phyloP scores from a whole-genome alignment of 2,113 vertebrate genomes.

The Anarrhichthys ocellatus region DNA sequence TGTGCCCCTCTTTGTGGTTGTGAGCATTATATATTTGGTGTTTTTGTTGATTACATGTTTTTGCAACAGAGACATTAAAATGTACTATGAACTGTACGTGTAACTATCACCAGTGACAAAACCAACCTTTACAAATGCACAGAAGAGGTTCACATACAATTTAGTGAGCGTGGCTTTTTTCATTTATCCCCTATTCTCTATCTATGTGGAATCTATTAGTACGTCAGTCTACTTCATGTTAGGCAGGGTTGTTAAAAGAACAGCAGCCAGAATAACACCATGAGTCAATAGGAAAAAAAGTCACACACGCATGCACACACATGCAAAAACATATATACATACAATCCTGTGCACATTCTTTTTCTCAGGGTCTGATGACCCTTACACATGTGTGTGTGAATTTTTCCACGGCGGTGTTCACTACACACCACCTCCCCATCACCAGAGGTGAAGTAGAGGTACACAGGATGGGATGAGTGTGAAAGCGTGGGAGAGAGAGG shows the following conservation, averaged over 20 bases:
- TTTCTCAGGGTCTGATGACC: slow-evolving; percentile 75
- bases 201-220: slow-evolving; percentile 9
- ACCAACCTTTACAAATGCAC: neutral
- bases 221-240: neutral
- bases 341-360: slow-evolving; percentile 34
- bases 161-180: neutral
- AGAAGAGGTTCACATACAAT: neutral
- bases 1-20: neutral
- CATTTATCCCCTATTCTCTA: neutral
- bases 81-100: neutral
- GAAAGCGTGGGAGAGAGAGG: slow-evolving; percentile 79
- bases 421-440: slow-evolving; percentile 63
- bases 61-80: neutral
- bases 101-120: neutral
- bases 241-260: neutral
- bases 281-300: slow-evolving; percentile 10
- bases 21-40: neutral
- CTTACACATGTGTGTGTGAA: slow-evolving; percentile 67
- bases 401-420: slow-evolving; percentile 70
- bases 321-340: neutral
- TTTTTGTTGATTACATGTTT: neutral
- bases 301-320: neutral
- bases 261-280: neutral
- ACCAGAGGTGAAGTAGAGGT: slow-evolving; percentile 65
- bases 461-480: slow-evolving; percentile 74